Evolutionary conservation across 1,140 invertebrate genomes (phyloP).

Genomic region (Tetramorium simillimum): DNA sequence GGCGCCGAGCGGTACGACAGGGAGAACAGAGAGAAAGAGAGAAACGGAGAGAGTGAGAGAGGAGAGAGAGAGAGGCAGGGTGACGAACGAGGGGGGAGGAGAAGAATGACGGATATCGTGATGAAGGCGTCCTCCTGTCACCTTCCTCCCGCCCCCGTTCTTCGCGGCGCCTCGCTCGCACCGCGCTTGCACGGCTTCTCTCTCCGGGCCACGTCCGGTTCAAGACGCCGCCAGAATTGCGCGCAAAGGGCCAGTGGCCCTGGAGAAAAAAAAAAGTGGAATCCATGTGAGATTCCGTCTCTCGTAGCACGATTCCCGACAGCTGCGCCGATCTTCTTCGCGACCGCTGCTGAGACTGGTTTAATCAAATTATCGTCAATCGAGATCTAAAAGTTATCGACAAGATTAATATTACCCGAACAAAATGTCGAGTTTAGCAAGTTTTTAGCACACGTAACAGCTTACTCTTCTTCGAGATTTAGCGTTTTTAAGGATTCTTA

Average conservation of each 20-base stretch:
- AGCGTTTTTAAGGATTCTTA: neutral
- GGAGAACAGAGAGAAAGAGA: constrained; percentile 57
- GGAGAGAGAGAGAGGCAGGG: constrained; percentile 50
- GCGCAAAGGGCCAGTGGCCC: constrained; percentile 20
- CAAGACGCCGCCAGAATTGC: constrained; percentile 69
- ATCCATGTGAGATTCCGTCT: constrained; percentile 47
- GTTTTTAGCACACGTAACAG: neutral
- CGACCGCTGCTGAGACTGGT: neutral
- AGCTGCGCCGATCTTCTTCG: constrained; percentile 2
- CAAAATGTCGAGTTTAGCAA: neutral
- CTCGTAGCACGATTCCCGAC: neutral
- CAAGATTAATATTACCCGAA: neutral
- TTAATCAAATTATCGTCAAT: constrained; percentile 23
- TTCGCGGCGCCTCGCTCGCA: constrained; percentile 55
- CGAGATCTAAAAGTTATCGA: neutral
- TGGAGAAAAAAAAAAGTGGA: constrained; percentile 24
- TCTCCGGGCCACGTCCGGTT: constrained; percentile 70
- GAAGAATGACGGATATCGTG: constrained; percentile 79
- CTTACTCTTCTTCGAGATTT: neutral
- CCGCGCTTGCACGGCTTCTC: constrained; percentile 74
- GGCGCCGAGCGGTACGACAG: constrained; percentile 54
- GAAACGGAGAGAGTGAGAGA: constrained; percentile 40
- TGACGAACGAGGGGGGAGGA: constrained; percentile 59
- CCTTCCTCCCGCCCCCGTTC: constrained; percentile 67
- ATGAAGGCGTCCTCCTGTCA: constrained; percentile 83